Evolutionary conservation across 2,113 vertebrate genomes (phyloP).

Genomic region (Ia io): DNA sequence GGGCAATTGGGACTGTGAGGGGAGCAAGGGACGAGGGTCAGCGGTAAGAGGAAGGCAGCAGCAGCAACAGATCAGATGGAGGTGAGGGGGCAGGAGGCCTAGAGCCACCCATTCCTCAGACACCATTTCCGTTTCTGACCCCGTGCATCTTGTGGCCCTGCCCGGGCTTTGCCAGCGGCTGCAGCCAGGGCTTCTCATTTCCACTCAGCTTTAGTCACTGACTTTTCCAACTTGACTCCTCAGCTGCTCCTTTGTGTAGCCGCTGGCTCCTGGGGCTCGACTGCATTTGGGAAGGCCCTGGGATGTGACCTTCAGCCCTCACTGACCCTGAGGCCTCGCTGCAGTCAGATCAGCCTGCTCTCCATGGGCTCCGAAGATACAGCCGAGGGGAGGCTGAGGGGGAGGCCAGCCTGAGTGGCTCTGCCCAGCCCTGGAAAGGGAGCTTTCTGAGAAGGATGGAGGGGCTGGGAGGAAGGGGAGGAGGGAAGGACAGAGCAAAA

Average conservation of each 20-base stretch:
- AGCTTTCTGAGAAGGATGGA: not conserved
- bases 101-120: not conserved
- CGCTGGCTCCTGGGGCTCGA: slow-evolving; percentile 62
- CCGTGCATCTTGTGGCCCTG: rapidly evolving
- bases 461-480: too few relatives aligned
- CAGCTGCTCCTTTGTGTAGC: slow-evolving; percentile 64
- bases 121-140: not conserved
- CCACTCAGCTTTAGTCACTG: slow-evolving; percentile 19
- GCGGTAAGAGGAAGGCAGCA: not conserved
- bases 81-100: not conserved
- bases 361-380: not conserved
- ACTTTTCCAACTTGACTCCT: slow-evolving; percentile 81
- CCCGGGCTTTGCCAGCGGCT: rapidly evolving
- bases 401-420: slow-evolving; percentile 7
- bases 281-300: not conserved
- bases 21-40: not conserved
- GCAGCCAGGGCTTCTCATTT: not conserved
- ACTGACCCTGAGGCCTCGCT: slow-evolving; percentile 68
- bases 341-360: slow-evolving; percentile 6
- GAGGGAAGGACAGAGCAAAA: not conserved
- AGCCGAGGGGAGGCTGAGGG: slow-evolving; percentile 43
- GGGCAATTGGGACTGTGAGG: not conserved
- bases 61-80: not conserved
- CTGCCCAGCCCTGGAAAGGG: not conserved
- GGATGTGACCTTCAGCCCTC: slow-evolving; percentile 49